These are phyloP conservation scores for Sebastes jordani DNA, from an alignment of 2,797 vertebrate genomes.

Conservation along the genomic window DNA sequence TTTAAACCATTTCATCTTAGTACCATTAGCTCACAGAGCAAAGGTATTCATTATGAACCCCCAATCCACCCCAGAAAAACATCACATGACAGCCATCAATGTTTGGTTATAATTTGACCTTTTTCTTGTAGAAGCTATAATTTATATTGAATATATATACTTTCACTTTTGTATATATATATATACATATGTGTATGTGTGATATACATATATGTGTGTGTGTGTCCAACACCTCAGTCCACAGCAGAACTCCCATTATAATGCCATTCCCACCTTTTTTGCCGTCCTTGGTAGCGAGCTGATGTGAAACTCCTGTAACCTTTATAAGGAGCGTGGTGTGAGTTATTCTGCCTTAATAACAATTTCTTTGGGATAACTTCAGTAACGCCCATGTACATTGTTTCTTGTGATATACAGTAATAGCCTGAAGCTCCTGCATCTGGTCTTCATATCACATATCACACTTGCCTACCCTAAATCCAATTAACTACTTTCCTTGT, in stretches of 20 bases:
- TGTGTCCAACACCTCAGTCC: conserved; percentile 44
- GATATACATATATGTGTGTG: background rate
- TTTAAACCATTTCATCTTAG: conserved; percentile 27
- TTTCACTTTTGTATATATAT: conserved; percentile 13
- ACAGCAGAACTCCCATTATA: conserved; percentile 55
- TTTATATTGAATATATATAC: conserved; percentile 18
- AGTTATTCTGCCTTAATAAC: conserved; percentile 30
- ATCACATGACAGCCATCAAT: background rate
- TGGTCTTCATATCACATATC: conserved; percentile 45
- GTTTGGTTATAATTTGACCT: background rate
- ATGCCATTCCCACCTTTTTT: conserved; percentile 51
- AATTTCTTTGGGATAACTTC: conserved; percentile 38
- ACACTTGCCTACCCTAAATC: conserved; percentile 48
- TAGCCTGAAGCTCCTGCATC: conserved; percentile 35
- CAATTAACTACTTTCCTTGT: conserved; percentile 46
- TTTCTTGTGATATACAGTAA: conserved; percentile 34
- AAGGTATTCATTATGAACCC: background rate
- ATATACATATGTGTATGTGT: background rate
- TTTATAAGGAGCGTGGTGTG: conserved; percentile 34
- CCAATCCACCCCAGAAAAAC: background rate
- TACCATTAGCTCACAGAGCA: conserved; percentile 3
- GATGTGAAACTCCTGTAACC: conserved; percentile 44
- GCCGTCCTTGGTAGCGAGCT: conserved; percentile 21
- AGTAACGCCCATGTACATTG: conserved; percentile 40
- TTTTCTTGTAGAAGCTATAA: background rate